phyloP scores from a whole-genome alignment of 2,888 invertebrate species.

The Hyalella azteca region DNA sequence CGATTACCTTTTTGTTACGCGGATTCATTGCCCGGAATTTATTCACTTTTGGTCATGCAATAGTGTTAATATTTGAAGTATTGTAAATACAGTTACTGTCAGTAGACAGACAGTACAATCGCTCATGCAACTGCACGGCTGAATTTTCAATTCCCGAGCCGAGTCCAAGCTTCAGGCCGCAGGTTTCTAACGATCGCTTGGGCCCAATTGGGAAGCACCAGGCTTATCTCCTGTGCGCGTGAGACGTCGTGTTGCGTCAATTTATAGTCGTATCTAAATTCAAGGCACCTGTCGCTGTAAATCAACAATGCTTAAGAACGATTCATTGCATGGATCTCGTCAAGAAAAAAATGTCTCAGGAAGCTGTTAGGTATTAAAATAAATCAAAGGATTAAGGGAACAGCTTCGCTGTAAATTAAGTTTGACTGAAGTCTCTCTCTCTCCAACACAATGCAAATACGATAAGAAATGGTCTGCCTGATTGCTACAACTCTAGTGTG shows the following conservation, averaged over 20 bases:
- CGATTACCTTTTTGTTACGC: no score
- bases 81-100: no score
- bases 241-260: neutral
- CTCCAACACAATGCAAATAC: slow-evolving; percentile 9
- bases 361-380: neutral
- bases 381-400: neutral
- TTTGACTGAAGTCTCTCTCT: slow-evolving; percentile 7
- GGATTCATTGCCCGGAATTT: no score
- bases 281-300: slow-evolving; percentile 10
- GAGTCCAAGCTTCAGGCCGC: no score
- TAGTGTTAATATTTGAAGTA: no score
- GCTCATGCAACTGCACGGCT: no score
- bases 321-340: neutral
- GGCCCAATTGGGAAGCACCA: neutral
- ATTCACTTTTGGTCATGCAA: no score
- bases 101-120: no score
- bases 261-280: neutral
- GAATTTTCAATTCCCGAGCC: no score
- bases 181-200: no score
- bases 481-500: neutral
- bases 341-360: neutral
- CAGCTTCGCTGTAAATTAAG: neutral
- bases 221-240: neutral
- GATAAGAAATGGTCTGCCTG: neutral
- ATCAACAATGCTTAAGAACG: slow-evolving; percentile 10